Evolutionary conservation across 2,888 invertebrate species (phyloP), one percentile per base, ranked within the genome.

Genomic region (Drosophila flavopinicola): DNA sequence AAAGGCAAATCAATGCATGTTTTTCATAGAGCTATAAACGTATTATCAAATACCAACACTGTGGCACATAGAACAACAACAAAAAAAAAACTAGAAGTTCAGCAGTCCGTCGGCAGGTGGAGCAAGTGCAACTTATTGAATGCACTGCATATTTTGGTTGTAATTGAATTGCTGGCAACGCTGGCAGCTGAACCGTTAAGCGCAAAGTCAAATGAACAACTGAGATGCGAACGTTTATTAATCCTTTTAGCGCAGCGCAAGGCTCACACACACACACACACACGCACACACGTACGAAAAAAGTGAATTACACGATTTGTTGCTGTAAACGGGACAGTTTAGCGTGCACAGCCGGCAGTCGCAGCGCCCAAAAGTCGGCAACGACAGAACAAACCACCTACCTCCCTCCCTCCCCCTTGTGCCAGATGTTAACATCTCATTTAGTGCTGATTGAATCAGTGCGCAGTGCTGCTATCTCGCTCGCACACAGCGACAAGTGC

Each of bases 191-290:
- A 80, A 88, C 88, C 87, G 88, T 75, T 80, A 75, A 82, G 84
- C 78, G 76, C 77, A 73, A 77, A 75, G 88, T 87, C 88, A 87
- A 88, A 88, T 87, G 78, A 79, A 77, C 88, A 88, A 88, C 88
- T 88, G 87, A 86, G 60, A 67, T 69, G 68, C 52, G 70, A 84
- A 82, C 75, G 75, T 77, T 87, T 78, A 83, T 88, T 88, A 88
- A 88, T 88, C 88, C 87, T 85, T 88, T 88, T 83, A 88, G 78
- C 82, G 64, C 49, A 74, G 69, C 65, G 73, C 64, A 73, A 66
- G 75, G 66, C 63, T 44, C 37, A 20, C 54, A 30, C 52, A 66
- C 27, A 47, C 35, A 61, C 45, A 29, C 42, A 38, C 23, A 10
- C 51, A 35, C 29, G 41, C 47, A 45, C 24, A 41, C 1, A 6